phyloP scores from a whole-genome alignment of 92 coral and sea anemone species.

The Umimayanthus kanabou region DNA sequence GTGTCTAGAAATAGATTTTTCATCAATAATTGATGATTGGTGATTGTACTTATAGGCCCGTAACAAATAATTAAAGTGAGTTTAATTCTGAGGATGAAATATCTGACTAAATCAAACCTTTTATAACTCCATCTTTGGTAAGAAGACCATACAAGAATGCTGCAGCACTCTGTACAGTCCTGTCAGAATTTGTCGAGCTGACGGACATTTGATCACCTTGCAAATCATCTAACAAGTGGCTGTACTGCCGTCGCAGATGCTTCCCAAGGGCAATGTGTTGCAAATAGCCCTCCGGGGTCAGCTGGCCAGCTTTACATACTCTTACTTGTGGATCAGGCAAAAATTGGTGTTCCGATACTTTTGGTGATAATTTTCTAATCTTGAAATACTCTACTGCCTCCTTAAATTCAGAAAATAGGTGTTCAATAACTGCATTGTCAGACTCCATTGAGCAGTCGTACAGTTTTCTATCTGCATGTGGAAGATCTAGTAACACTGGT shows the following conservation, averaged over 20 bases:
- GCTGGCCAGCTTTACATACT: constrained; percentile 71
- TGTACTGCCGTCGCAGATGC: constrained; percentile 67
- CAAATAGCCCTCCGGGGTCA: constrained; percentile 75
- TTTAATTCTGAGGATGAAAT: too few species aligned
- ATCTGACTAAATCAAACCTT: constrained; percentile 50
- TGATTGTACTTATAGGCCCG: too few species aligned
- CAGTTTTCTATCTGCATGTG: constrained; percentile 52
- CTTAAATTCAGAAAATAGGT: constrained; percentile 59
- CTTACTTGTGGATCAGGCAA: constrained; percentile 35
- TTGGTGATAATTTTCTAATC: constrained; percentile 35
- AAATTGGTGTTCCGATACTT: constrained; percentile 25
- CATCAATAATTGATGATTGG: too few species aligned
- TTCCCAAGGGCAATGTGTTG: constrained; percentile 83
- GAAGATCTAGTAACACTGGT: constrained; percentile 45
- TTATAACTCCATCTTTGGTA: constrained; percentile 48
- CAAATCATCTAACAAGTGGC: constrained; percentile 41
- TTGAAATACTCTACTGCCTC: constrained; percentile 41
- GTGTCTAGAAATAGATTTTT: too few species aligned
- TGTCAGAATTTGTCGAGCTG: constrained; percentile 66
- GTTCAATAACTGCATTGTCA: constrained; percentile 30
- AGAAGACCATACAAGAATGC: constrained; percentile 89
- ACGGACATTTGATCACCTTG: constrained; percentile 53
- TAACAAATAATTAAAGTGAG: too few species aligned
- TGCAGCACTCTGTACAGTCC: constrained; percentile 87
- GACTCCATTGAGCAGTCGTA: constrained; percentile 72